A percentile compares a stretch with the other conserved stretches of the same genome.
These are phyloP conservation scores for Macrobrachium rosenbergii DNA, from an alignment of 1,140 invertebrate genomes.

Conservation along the genomic window DNA sequence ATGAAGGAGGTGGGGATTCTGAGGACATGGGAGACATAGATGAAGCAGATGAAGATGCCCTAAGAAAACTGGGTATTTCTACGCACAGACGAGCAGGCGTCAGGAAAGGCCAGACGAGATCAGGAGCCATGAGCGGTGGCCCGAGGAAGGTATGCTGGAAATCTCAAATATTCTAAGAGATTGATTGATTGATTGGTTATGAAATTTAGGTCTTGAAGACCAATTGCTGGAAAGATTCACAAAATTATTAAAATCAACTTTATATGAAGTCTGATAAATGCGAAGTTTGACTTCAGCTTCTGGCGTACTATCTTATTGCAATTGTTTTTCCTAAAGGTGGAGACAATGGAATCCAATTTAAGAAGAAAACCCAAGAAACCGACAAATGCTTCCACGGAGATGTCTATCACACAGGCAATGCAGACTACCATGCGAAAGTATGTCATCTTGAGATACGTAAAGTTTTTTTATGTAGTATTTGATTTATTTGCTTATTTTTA, in stretches of 20 bases:
- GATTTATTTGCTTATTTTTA: too few species aligned
- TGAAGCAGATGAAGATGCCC: conserved; percentile 47
- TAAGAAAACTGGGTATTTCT: conserved; percentile 33
- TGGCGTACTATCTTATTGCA: too few species aligned
- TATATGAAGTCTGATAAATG: too few species aligned
- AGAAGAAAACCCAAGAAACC: conserved; percentile 24
- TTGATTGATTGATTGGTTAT: too few species aligned
- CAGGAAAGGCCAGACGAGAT: conserved; percentile 49
- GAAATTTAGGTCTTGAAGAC: too few species aligned
- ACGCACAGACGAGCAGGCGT: conserved; percentile 47
- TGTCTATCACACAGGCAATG: conserved; percentile 73
- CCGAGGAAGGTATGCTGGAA: conserved; percentile 44
- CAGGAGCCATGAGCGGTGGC: conserved; percentile 49
- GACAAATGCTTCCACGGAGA: conserved; percentile 64
- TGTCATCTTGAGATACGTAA: conserved; percentile 49
- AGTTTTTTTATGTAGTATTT: not conserved
- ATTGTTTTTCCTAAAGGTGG: conserved; percentile 38
- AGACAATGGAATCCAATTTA: conserved; percentile 51
- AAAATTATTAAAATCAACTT: too few species aligned
- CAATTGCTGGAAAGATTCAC: too few species aligned
- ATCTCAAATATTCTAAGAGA: too few species aligned
- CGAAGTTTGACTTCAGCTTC: too few species aligned
- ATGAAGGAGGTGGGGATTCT: conserved; percentile 16
- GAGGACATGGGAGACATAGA: not conserved
- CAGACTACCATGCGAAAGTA: conserved; percentile 72